Percentiles rank a stretch among this genome's conserved stretches.
Evolutionary conservation across 1,140 invertebrate genomes (phyloP).

Genomic region (Hyles euphorbiae): DNA sequence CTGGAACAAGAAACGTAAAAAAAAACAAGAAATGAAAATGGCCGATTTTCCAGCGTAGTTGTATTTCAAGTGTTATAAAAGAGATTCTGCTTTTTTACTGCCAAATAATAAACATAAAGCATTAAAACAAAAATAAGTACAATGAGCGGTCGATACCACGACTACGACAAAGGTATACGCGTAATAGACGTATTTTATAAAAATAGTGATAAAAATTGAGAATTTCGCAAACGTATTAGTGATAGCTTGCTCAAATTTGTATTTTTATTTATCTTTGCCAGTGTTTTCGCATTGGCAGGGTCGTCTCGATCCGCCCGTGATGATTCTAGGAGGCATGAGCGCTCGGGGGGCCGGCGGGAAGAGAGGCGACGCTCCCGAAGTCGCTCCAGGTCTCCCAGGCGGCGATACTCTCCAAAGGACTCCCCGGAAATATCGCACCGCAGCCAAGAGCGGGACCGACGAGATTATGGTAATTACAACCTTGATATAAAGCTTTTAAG

Average conservation of each 20-base stretch:
- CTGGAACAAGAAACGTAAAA: too few relatives aligned
- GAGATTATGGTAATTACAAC: conserved; percentile 2
- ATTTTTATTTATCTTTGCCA: conserved; percentile 74
- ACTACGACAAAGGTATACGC: conserved; percentile 57
- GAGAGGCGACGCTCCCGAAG: conserved; percentile 26
- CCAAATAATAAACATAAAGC: too few relatives aligned
- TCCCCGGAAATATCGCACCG: conserved; percentile 24
- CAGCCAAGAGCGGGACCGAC: conserved; percentile 27
- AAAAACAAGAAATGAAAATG: conserved; percentile 5
- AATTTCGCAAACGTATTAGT: conserved; percentile 11
- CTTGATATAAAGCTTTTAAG: too few relatives aligned
- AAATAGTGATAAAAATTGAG: too few relatives aligned
- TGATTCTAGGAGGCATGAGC: conserved; percentile 73
- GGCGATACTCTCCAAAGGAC: conserved; percentile 27
- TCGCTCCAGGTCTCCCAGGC: conserved; percentile 46
- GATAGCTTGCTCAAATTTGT: conserved; percentile 47
- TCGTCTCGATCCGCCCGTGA: conserved; percentile 75
- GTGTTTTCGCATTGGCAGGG: conserved; percentile 75
- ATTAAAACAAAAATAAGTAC: conserved; percentile 11
- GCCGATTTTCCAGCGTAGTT: background rate
- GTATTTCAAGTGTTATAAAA: background rate
- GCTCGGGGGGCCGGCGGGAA: conserved; percentile 35
- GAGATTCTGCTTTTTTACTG: too few relatives aligned
- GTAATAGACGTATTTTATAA: too few relatives aligned
- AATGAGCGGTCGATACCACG: conserved; percentile 50